Evolutionary conservation across 2,888 invertebrate genomes (phyloP), one percentile per base, ranked within the genome.

Genomic region (Rhyacophila evoluta): DNA sequence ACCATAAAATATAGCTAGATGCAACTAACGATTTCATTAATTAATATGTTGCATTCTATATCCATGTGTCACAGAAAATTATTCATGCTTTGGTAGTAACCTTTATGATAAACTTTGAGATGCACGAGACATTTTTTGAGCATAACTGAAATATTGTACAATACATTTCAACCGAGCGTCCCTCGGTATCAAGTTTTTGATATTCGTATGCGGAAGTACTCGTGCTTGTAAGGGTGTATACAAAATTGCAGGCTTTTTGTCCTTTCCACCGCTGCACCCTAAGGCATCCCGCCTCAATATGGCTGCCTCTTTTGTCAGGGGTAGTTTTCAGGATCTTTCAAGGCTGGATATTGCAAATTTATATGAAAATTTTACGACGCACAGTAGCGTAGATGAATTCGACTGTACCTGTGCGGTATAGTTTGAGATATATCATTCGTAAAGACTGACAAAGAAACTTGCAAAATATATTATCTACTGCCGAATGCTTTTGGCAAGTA

Each of bases 331-430:
- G 55, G 19, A 19, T 19, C 19, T 25, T 55, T 19, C 19, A 12
- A 55, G 55, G 55, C 55, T 55, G 55, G 19, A 55, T 55, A 55
- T 55, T 55, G 55, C 55, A 55, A 55, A 55, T 55, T 55, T 55
- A 55, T 55, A 55, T 55, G 55, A 55, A 55, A 55, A 55, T 55
- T 55, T 55, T 55, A 55, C 19, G 55, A 55, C 55, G 55, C 55
- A 55, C 55, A 55, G 55, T 55, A 5, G 55, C 10, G 19, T 19
- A 55, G 55, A 55, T 55, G 55, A 55, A 55, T 55, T 55, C 19
- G 15, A 25, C 55, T 55, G 55, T 19, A 55, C 25, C 25, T 55
- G 19, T 19, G 55, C 55, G 29, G 29, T 19, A 25, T n/a, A 25
- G 25, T 55, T 55, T 55, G 55, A 19, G 19, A 19, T 55, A 19